Evolutionary conservation across 2,113 vertebrate genomes (phyloP).

Genomic region (Gallinago jamesoni): DNA sequence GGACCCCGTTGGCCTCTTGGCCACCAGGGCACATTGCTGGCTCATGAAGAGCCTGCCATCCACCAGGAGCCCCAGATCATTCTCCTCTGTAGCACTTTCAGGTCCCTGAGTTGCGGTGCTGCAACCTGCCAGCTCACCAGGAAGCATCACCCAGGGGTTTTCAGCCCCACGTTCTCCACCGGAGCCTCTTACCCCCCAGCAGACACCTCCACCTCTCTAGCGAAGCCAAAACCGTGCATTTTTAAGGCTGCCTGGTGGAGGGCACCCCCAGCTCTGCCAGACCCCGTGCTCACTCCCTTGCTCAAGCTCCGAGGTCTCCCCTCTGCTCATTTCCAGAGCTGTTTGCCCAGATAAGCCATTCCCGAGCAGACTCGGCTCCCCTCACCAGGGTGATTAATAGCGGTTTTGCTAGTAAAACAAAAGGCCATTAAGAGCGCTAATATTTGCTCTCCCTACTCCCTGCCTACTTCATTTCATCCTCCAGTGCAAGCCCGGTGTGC

Average conservation of each 20-base stretch:
- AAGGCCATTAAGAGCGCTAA: constrained; percentile 39
- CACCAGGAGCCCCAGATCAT: no score
- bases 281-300: rapidly evolving
- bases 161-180: not conserved
- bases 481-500: not conserved
- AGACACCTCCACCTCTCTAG: not conserved
- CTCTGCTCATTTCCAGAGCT: rapidly evolving
- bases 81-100: no score
- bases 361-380: not conserved
- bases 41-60: no score
- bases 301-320: not conserved
- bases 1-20: no score
- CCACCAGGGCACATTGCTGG: no score
- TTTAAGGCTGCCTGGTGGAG: not conserved
- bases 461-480: constrained; percentile 43
- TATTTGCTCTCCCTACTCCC: constrained; percentile 49
- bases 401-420: constrained; percentile 20
- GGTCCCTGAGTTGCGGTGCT: no score
- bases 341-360: not conserved
- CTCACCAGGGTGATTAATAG: not conserved
- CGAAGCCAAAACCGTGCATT: not conserved
- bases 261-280: no score
- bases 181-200: not conserved
- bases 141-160: not conserved
- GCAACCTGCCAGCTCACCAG: not conserved